Evolutionary conservation across 2,113 vertebrate genomes (phyloP).

Genomic region (Rostratula benghalensis): DNA sequence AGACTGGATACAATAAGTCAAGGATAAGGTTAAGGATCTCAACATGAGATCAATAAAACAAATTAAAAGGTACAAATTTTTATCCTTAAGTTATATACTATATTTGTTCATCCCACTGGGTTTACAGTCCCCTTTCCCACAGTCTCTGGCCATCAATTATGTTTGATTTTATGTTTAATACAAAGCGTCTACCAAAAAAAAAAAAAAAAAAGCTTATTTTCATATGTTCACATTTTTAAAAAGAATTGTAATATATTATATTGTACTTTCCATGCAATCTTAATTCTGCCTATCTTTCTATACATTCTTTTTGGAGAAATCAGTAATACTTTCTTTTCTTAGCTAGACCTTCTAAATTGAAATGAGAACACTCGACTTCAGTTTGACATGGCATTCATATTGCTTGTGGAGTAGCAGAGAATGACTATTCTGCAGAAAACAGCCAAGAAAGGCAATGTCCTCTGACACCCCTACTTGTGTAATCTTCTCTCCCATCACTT

Average conservation of each 20-base stretch:
- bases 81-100: neutral
- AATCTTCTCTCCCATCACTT: neutral
- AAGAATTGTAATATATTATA: neutral
- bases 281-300: neutral
- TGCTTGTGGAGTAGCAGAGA: neutral
- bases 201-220: neutral
- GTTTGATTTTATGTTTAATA: neutral
- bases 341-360: neutral
- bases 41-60: neutral
- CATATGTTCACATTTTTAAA: rapidly evolving
- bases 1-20: neutral
- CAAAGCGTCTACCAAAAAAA: neutral
- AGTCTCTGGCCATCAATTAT: neutral
- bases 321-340: neutral
- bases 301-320: neutral
- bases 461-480: neutral
- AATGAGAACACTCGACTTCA: rapidly evolving
- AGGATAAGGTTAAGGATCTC: neutral
- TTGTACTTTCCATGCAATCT: neutral
- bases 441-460: neutral
- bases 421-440: neutral
- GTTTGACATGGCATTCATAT: neutral
- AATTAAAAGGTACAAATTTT: neutral
- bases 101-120: neutral
- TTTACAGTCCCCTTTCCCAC: rapidly evolving